Evolutionary conservation across 1,140 invertebrate genomes (phyloP), one percentile per base, ranked within the genome.

Genomic region (Frieseomelitta varia): DNA sequence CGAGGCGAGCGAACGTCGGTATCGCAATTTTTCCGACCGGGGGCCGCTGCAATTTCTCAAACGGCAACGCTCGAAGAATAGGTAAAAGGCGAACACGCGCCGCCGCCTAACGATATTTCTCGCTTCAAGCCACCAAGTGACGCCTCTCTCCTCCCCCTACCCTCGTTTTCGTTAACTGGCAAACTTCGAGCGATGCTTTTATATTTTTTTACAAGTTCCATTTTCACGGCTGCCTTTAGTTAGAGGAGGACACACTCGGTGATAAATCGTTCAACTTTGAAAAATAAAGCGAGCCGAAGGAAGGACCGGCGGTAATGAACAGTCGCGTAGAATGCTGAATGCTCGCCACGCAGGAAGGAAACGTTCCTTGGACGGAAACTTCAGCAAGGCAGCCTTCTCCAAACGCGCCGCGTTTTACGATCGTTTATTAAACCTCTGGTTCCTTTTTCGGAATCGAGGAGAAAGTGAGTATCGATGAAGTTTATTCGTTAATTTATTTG

Each of bases 51-150:
- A 88, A 81, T 88, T 88, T 88, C 86, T 88, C 77, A 77, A 76
- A 87, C 58, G 53, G 73, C 27, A 77, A 24, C 58, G 63, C 63
- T 47, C 34, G n/a, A 79, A 61, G n/a, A 87, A 74, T 47, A 79
- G 68, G 83, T 69, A 81, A 80, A 80, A 81, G 39, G 72, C 56
- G 58, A 88, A 69, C 30, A 55, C 27, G 79, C 55, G 79, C 39
- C 39, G 39, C 39, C 71, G 79, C 65, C 81, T 87, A 86, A 88
- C 87, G 77, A 82, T 89, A 89, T 89, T 88, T 89, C 69, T 86
- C 87, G 61, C 69, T 63, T 51, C 58, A 76, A 81, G 82, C 82
- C 76, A 24, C 47, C 79, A 47, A 47, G 6, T 47, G 39, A 6
- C 39, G 39, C n/a, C n/a, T n/a, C n/a, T n/a, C n/a, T n/a, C 8